Conservation (phyloP, 2,113 vertebrate species). For the Pleuronectes platessa region DNA sequence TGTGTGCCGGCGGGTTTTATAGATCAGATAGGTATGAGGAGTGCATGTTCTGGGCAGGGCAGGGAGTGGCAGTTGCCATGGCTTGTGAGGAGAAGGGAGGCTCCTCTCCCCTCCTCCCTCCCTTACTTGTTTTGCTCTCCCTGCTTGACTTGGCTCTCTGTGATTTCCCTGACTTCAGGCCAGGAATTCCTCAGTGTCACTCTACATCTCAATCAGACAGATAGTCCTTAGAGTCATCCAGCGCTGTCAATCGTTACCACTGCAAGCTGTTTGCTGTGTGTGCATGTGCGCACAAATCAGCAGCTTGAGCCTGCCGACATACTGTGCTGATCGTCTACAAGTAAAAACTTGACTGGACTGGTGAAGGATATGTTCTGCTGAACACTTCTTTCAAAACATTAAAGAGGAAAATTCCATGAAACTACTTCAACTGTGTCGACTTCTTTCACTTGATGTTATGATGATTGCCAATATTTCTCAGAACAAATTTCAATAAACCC, state of each 20-base stretch:
- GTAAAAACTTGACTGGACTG: constrained; percentile 50
- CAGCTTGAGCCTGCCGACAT: background rate
- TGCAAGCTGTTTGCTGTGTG: background rate
- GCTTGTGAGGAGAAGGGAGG: constrained; percentile 65
- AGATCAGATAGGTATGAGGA: constrained; percentile 32
- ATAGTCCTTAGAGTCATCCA: constrained; percentile 15
- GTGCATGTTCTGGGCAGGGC: constrained; percentile 7
- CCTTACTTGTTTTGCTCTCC: constrained; percentile 54
- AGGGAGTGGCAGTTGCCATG: constrained; percentile 69
- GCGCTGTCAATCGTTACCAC: constrained; percentile 35
- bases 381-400: constrained; percentile 24
- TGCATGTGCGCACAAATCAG: background rate
- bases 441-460: background rate
- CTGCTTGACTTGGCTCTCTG: constrained; percentile 33
- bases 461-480: background rate
- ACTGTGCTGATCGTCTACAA: background rate
- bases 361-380: constrained; percentile 1
- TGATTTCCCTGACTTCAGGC: constrained; percentile 62
- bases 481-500: background rate
- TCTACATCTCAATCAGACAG: constrained; percentile 30
- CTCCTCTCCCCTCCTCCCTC: constrained; percentile 26
- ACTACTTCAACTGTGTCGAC: background rate
- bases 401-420: constrained; percentile 37
- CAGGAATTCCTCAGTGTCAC: constrained; percentile 68
- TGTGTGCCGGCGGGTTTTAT: constrained; percentile 12